These are phyloP conservation scores for Bombus confusus DNA, from an alignment of 1,140 invertebrate species.

Conservation along the genomic window DNA sequence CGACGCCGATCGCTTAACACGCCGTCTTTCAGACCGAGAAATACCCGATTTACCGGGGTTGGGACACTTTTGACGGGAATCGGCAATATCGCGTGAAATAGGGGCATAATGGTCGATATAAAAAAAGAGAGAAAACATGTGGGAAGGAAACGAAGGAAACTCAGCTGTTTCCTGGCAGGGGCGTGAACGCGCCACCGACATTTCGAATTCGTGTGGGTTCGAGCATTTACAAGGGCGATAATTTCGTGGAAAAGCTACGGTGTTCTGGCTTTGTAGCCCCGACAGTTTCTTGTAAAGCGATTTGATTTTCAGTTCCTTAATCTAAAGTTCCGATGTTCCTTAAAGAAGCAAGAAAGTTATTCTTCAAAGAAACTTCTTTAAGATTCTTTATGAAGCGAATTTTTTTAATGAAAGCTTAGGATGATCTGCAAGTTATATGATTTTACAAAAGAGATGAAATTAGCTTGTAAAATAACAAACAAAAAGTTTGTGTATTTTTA, in stretches of 20 bases:
- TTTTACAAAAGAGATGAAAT: not conserved
- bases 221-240: not conserved
- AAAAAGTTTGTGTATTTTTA: not conserved
- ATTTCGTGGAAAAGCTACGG: not conserved
- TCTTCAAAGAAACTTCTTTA: not conserved
- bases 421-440: not conserved
- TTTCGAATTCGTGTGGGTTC: not conserved
- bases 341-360: not conserved
- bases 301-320: not conserved
- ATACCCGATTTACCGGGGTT: not conserved
- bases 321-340: not conserved
- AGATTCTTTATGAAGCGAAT: not conserved
- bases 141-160: not conserved
- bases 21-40: not conserved
- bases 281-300: not conserved
- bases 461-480: not conserved
- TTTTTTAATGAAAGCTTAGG: not conserved
- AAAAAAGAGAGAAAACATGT: not conserved
- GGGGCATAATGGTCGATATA: not conserved
- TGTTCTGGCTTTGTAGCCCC: not conserved
- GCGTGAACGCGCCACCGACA: not conserved
- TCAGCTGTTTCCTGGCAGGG: not conserved
- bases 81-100: slow-evolving; percentile 6
- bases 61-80: not conserved
- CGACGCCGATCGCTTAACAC: slow-evolving; percentile 19